These are phyloP conservation scores for Callionymus lyra DNA, from an alignment of 2,113 vertebrate species.

Conservation along the genomic window DNA sequence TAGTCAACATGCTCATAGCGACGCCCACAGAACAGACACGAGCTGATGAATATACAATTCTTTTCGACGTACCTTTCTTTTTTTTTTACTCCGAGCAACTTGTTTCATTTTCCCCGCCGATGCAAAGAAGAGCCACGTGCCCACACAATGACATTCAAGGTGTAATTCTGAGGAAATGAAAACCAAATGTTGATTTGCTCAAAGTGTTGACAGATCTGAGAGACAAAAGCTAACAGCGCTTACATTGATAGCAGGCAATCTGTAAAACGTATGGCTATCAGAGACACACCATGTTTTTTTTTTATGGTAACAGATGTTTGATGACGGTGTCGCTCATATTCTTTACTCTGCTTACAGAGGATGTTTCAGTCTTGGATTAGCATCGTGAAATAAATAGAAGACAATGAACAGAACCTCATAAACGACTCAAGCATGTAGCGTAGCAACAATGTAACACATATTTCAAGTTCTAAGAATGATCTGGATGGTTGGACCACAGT, in stretches of 20 bases:
- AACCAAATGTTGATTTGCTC: constrained; percentile 43
- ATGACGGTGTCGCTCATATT: too few species aligned
- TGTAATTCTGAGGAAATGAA: constrained; percentile 47
- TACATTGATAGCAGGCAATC: neutral
- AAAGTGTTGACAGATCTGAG: constrained; percentile 35
- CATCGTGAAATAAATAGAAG: too few species aligned
- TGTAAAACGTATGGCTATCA: too few species aligned
- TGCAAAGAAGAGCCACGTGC: constrained; percentile 37
- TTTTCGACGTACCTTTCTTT: constrained; percentile 48
- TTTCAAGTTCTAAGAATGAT: too few species aligned
- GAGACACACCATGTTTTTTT: too few species aligned
- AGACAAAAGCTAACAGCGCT: constrained; percentile 18
- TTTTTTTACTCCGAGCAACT: constrained; percentile 33
- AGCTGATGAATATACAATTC: constrained; percentile 53
- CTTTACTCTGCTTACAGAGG: too few species aligned
- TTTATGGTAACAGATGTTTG: too few species aligned
- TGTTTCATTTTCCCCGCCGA: constrained; percentile 38
- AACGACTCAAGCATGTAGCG: too few species aligned
- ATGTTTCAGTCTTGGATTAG: too few species aligned
- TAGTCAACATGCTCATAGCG: constrained; percentile 41
- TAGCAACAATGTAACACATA: too few species aligned
- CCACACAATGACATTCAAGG: constrained; percentile 54
- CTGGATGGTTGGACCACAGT: too few species aligned
- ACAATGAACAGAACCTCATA: too few species aligned
- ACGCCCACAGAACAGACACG: constrained; percentile 54